phyloP scores from a whole-genome alignment of 23 tunicate species.

The Styela plicata region DNA sequence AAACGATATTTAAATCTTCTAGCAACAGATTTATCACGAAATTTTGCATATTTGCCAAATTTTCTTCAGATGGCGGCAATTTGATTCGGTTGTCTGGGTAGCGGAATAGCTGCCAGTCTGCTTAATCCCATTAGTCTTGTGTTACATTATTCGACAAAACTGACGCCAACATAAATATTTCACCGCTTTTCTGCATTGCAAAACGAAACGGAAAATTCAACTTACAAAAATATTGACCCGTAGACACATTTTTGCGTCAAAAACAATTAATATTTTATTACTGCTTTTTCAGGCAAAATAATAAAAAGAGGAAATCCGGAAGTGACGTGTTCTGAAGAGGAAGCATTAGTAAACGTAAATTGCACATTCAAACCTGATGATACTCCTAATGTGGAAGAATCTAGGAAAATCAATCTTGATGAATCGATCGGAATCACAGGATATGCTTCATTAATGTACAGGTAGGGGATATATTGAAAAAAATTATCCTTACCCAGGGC shows the following conservation, averaged over 20 bases:
- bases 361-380: slow-evolving; percentile 4
- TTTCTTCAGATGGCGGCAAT: not conserved
- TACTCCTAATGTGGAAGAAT: not conserved
- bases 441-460: slow-evolving; percentile 26
- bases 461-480: slow-evolving; percentile 6
- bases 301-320: not conserved
- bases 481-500: no score
- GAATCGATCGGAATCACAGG: not conserved
- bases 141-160: no score
- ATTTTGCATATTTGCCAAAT: not conserved
- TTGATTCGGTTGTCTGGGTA: not conserved
- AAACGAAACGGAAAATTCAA: not conserved
- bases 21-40: not conserved
- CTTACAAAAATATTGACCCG: not conserved
- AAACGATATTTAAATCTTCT: no score
- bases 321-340: not conserved
- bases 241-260: not conserved
- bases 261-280: slow-evolving; percentile 8
- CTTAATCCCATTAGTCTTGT: no score
- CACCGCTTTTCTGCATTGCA: not conserved
- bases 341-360: slow-evolving; percentile 8
- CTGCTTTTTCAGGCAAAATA: slow-evolving; percentile 19
- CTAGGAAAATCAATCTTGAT: not conserved
- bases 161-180: not conserved
- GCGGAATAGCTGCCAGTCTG: not conserved